phyloP scores from a whole-genome alignment of 2,888 invertebrate genomes.

The Lithophane leautieri region DNA sequence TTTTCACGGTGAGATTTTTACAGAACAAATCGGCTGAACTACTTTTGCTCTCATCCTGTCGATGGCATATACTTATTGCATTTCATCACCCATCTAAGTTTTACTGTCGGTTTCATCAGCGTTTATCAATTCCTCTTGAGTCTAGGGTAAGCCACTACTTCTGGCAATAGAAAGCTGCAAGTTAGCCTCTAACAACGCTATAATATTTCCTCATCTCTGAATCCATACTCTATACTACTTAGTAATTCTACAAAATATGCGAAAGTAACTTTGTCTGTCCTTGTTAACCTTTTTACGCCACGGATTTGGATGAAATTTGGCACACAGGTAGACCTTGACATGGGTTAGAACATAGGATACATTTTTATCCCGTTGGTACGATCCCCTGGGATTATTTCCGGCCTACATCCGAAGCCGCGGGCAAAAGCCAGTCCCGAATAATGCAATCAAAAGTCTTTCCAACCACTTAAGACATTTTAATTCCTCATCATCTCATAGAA shows the following conservation, averaged over 20 bases:
- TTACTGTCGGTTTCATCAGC: no score
- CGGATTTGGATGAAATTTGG: background rate
- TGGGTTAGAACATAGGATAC: background rate
- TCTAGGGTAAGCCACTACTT: background rate
- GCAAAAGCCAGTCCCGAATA: background rate
- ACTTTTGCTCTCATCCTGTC: no score
- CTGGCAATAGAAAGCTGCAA: background rate
- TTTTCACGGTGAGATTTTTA: no score
- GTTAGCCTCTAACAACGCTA: background rate
- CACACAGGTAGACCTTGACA: background rate
- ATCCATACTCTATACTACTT: background rate
- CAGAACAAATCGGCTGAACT: no score
- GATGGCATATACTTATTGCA: no score
- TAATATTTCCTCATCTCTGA: background rate
- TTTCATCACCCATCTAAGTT: background rate
- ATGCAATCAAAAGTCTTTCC: background rate
- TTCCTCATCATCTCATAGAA: slow-evolving; percentile 2
- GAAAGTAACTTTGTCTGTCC: background rate
- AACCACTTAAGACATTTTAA: slow-evolving; percentile 20
- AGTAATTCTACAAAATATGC: no score
- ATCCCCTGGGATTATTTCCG: background rate
- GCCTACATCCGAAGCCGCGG: no score
- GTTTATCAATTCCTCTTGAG: background rate
- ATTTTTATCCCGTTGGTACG: background rate
- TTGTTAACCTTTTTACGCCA: no score